phyloP scores from a whole-genome alignment of 2,888 invertebrate genomes.

The Cryptocephalus moraei region DNA sequence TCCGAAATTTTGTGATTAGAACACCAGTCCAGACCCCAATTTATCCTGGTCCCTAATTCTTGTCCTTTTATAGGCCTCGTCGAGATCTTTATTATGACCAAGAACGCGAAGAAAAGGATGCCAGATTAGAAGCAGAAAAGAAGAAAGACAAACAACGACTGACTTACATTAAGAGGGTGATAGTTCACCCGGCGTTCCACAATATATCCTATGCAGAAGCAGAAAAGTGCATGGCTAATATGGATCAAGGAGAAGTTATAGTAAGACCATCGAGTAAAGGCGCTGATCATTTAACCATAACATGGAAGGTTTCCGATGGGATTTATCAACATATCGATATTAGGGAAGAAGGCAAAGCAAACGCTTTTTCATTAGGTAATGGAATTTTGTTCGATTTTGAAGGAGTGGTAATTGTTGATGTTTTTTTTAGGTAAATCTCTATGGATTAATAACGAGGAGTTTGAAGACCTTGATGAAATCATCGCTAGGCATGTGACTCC shows the following conservation, averaged over 20 bases:
- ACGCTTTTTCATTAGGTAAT: slow-evolving; percentile 83
- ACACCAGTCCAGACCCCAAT: too few relatives aligned
- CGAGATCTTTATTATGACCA: slow-evolving; percentile 88
- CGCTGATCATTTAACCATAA: slow-evolving; percentile 89
- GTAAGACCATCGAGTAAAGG: slow-evolving; percentile 93
- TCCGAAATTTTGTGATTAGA: too few relatives aligned
- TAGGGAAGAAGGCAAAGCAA: slow-evolving; percentile 90
- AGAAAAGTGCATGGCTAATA: slow-evolving; percentile 77
- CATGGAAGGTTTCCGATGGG: slow-evolving; percentile 95
- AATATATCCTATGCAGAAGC: slow-evolving; percentile 92
- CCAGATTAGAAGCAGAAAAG: slow-evolving; percentile 65
- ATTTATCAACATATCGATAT: slow-evolving; percentile 96
- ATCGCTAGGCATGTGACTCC: slow-evolving; percentile 94
- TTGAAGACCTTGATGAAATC: slow-evolving; percentile 98
- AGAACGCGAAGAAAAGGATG: slow-evolving; percentile 71
- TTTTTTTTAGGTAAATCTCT: slow-evolving; percentile 65
- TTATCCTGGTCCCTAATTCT: neutral
- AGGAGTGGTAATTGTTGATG: neutral
- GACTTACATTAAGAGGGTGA: slow-evolving; percentile 90
- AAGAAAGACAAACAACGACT: slow-evolving; percentile 74
- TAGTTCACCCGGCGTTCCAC: slow-evolving; percentile 94
- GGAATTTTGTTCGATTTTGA: neutral
- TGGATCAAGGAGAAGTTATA: slow-evolving; percentile 96
- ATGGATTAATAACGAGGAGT: slow-evolving; percentile 85
- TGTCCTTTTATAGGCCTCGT: slow-evolving; percentile 50